These are phyloP conservation scores for Cordilura impudica DNA, from an alignment of 2,888 invertebrate genomes.

Conservation along the genomic window DNA sequence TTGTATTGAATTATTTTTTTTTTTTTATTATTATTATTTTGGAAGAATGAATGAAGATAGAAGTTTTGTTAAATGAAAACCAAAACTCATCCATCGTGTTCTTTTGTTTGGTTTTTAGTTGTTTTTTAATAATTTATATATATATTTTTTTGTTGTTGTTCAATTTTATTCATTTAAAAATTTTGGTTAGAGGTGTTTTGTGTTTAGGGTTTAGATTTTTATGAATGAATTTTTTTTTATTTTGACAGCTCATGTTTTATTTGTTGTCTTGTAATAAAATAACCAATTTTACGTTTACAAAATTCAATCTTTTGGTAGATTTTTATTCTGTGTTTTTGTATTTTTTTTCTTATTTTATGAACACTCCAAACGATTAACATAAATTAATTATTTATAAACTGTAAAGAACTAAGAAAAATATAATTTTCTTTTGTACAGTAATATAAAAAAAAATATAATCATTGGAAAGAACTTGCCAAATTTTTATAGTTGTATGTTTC, in stretches of 20 bases:
- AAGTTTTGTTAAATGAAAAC: not conserved
- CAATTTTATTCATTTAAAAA: slow-evolving; percentile 10
- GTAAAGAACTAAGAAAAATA: too few relatives aligned
- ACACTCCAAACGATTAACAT: slow-evolving; percentile 38
- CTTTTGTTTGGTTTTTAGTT: slow-evolving; percentile 32
- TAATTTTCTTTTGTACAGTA: too few relatives aligned
- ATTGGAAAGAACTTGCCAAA: too few relatives aligned
- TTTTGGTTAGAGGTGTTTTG: slow-evolving; percentile 1
- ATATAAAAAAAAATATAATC: too few relatives aligned
- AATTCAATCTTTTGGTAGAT: too few relatives aligned
- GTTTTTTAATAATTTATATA: not conserved
- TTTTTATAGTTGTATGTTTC: too few relatives aligned
- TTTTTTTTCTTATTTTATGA: not conserved
- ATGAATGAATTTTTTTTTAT: slow-evolving; percentile 50
- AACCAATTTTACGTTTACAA: slow-evolving; percentile 17
- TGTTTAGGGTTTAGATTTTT: slow-evolving; percentile 27
- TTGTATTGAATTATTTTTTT: slow-evolving; percentile 31
- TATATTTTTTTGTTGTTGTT: slow-evolving; percentile 26
- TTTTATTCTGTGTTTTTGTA: not conserved
- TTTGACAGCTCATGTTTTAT: slow-evolving; percentile 44
- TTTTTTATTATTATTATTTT: too few relatives aligned
- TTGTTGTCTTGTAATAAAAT: slow-evolving; percentile 17
- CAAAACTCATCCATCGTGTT: slow-evolving; percentile 46
- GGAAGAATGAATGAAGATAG: slow-evolving; percentile 35
- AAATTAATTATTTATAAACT: slow-evolving; percentile 50